Base-by-base conservation (phyloP, 2,113 vertebrate genomes). In the Antigone vipio region DNA sequence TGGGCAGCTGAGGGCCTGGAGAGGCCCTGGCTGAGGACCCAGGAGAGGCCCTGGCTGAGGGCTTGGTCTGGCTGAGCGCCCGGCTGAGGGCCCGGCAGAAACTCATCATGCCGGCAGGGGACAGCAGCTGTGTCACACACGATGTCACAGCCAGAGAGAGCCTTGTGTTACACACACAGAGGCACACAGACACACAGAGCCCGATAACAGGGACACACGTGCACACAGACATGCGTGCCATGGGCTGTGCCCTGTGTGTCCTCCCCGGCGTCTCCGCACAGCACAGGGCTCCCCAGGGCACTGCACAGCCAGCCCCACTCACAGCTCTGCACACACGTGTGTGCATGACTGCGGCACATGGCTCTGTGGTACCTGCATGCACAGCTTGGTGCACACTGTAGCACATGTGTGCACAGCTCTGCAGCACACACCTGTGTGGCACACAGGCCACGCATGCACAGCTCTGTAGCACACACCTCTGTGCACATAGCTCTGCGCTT, bases 401-500 rank as follows among this genome's bases (percentile, higher is more conserved):
- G 32, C 63, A 32, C 50, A 26, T 4, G 3, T 5, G 2, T 29
- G 66, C 9, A 3, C 30, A 4, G 29, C 66, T 29, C 38, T 38
- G 38, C 38, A 38, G 38, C 38, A 38, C 38, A 38, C 38, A 38
- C 38, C 38, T 38, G 38, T 38, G 38, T 38, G 38, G 38, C 38
- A 38, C 38, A 38, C 38, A 38, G 38, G 38, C 38, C 38, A 38
- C 38, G 38, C 38, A 42, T 29, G 66, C 9, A 3, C 30, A 4
- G 29, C 66, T 29, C 24, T 15, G 15, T 3, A 15, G 32, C 6
- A 2, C 40, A 18, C 11, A 6, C 24, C 23, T 12, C 19, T 11
- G 20, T 15, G 27, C 29, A 4, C 5, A 1, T 13, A 21, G 74
- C 19, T 60, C 26, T 42, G 29, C 0, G 7, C 2, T 2, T 19